Conservation (phyloP, 2,797 vertebrate genomes). For the Crocodylus rhombifer region DNA sequence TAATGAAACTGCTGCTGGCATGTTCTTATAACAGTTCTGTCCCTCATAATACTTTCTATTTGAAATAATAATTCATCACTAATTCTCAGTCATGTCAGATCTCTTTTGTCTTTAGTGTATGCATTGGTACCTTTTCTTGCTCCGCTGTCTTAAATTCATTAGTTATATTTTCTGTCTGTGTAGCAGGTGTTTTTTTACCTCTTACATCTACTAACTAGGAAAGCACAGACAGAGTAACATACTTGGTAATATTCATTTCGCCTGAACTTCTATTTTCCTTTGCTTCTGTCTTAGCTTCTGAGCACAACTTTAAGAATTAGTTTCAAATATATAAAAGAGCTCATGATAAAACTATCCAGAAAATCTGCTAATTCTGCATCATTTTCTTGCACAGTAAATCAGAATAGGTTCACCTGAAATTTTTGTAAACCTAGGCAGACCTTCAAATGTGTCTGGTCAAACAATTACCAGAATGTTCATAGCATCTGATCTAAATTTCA, state of each 20-base stretch:
- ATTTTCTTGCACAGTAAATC: neutral
- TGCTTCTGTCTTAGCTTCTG: neutral
- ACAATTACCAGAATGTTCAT: neutral
- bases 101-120: neutral
- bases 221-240: neutral
- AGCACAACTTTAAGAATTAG: neutral
- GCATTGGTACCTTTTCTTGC: neutral
- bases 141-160: neutral
- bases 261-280: neutral
- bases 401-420: neutral
- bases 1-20: neutral
- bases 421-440: neutral
- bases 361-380: neutral
- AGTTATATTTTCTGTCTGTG: neutral
- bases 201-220: neutral
- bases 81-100: neutral
- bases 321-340: neutral
- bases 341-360: neutral
- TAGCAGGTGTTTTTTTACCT: neutral
- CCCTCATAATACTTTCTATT: neutral
- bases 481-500: neutral
- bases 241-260: neutral
- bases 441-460: neutral
- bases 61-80: neutral
- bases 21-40: neutral